Evolutionary conservation across 1,140 invertebrate genomes (phyloP), one percentile per base, ranked within the genome.

Genomic region (Leptinotarsa lineolata): DNA sequence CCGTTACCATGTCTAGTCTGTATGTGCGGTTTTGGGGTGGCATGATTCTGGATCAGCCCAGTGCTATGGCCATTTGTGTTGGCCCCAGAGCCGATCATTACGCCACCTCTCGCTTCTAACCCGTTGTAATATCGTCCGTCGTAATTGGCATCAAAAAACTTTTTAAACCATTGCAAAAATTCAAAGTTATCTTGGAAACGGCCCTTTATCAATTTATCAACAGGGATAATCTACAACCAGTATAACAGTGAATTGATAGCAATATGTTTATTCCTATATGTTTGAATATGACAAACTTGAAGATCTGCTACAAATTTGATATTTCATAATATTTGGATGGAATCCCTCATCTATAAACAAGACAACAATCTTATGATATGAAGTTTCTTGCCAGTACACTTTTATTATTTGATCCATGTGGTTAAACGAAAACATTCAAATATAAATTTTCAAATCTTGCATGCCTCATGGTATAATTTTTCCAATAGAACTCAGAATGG

Each of bases 141-240:
- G 87, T 98, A 99, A 89, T 99, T 99, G 65, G 97, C 97, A 89
- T 99, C 97, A 88, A 99, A 99, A 87, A 99, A 99, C 85, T 98
- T 98, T 90, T 99, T 99, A 89, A 99, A 99, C 98, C 98, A 99
- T 89, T 99, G 98, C 76, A 99, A 92, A 89, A 99, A 99, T 88
- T 99, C 98, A 91, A 99, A 99, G 88, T 99, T 99, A 88, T 99
- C 97, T 91, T 97, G 95, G 87, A 99, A 99, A 83, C 95, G 92
- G 80, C 96, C 97, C 87, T 99, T 99, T 83, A 98, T 96, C 86
- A 99, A 90, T 87, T 94, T 96, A 86, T 99, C 97, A 85, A 99
- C 95, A 76, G 96, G 95, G 87, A 99, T 97, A 83, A 97, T 94
- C 97, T 98, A 87, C 76, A 82, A 81, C 76, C 39, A 16, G n/a